Evolutionary conservation across 2,113 vertebrate genomes (phyloP), one percentile per base, ranked within the genome.

Genomic region (Ptilonorhynchus violaceus): DNA sequence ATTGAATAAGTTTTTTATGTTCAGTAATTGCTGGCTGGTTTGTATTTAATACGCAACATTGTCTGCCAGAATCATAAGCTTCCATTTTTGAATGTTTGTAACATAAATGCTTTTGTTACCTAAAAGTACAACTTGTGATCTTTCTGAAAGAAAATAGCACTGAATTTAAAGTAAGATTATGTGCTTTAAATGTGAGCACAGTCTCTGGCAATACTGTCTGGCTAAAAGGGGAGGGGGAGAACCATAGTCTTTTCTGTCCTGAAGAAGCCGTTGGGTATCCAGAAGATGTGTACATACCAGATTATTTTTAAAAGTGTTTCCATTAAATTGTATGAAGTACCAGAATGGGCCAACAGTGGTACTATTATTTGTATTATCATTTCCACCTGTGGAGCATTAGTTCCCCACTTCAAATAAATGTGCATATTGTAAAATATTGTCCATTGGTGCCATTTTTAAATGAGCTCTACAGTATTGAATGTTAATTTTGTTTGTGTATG

Each of bases 81-180:
- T 98, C 96, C 96, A 89, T 80, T 98, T 97, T 91, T 92, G 92
- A 98, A 94, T 97, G 96, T 97, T 96, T 96, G 96, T 98, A 96
- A 96, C 95, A 95, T 96, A 96, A 97, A 96, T 78, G 77, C 96
- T 96, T 97, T 97, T 96, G 91, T 97, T 97, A 94, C 88, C 95
- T 96, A 84, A 97, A 95, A 97, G 96, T 96, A 95, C 91, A 98
- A 95, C 85, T 90, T 97, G 86, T 89, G 88, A 85, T 94, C 92
- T 97, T 93, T 97, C 88, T 87, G 83, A 97, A 98, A 97, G 96
- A 96, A 97, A 97, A 98, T 93, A 94, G 97, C 93, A 95, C 97
- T 98, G 93, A 97, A 96, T 94, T 97, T 92, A 85, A 97, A 95
- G 63, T 59, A 95, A 92, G 94, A 59, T 89, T 62, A 85, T 91